These are phyloP conservation scores for Spea hammondii DNA, from an alignment of 2,797 vertebrate species.

Conservation along the genomic window DNA sequence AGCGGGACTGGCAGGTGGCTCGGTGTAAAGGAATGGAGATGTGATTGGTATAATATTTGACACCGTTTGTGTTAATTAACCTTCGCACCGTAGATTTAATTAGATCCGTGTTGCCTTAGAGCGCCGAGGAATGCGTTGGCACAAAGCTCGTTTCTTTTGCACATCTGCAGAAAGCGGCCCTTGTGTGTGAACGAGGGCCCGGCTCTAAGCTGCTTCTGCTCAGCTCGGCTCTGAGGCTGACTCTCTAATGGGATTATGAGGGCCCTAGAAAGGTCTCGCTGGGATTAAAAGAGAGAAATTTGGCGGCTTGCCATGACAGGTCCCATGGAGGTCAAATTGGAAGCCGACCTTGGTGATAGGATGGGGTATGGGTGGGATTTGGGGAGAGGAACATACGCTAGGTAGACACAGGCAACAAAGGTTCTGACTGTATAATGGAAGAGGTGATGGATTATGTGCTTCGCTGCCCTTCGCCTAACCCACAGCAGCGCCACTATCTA, in stretches of 20 bases:
- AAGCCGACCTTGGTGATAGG: background rate
- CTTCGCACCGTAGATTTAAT: slow-evolving; percentile 51
- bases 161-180: slow-evolving; percentile 29
- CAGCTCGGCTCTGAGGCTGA: slow-evolving; percentile 40
- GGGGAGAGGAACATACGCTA: too few relatives aligned
- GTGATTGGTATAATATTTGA: slow-evolving; percentile 54
- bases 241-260: slow-evolving; percentile 62
- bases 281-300: slow-evolving; percentile 26
- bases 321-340: background rate
- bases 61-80: slow-evolving; percentile 54
- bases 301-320: slow-evolving; percentile 33
- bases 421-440: too few relatives aligned
- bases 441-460: too few relatives aligned
- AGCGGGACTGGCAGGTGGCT: too few relatives aligned
- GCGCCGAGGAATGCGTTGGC: slow-evolving; percentile 1
- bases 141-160: background rate
- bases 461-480: too few relatives aligned
- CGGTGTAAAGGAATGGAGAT: background rate
- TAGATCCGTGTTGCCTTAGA: slow-evolving; percentile 45
- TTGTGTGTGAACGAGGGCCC: slow-evolving; percentile 1
- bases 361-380: background rate
- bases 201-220: slow-evolving; percentile 43
- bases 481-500: too few relatives aligned
- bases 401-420: too few relatives aligned
- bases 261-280: slow-evolving; percentile 41